Percentiles rank a stretch among this genome's conserved stretches.
phyloP scores from a whole-genome alignment of 2,113 vertebrate species.

The Misgurnus anguillicaudatus region DNA sequence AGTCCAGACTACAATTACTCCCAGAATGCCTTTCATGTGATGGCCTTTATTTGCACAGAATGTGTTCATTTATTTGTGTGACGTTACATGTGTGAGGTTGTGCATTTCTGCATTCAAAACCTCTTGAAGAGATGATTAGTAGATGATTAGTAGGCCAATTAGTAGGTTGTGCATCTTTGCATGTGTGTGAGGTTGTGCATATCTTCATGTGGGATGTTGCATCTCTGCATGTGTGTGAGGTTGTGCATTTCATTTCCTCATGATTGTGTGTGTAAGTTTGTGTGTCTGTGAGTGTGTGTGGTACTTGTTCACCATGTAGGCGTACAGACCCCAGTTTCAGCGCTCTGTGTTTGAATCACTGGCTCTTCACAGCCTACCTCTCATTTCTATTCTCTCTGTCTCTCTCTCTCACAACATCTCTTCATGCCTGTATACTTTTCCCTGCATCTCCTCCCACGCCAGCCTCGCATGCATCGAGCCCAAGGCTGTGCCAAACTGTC shows the following conservation, averaged over 20 bases:
- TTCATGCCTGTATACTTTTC: conserved; percentile 32
- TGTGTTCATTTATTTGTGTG: no score
- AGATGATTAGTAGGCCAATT: no score
- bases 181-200: background rate
- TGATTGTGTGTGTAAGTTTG: conserved; percentile 19
- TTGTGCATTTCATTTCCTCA: no score
- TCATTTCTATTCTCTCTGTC: conserved; percentile 11
- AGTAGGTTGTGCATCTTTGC: background rate
- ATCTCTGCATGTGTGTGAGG: background rate
- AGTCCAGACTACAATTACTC: conserved; percentile 32
- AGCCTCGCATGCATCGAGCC: conserved; percentile 62
- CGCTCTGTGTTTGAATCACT: conserved; percentile 40
- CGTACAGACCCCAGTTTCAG: conserved; percentile 26
- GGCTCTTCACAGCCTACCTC: conserved; percentile 33
- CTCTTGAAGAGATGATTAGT: no score
- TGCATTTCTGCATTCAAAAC: background rate
- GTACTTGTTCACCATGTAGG: conserved; percentile 28
- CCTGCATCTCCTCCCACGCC: conserved; percentile 65
- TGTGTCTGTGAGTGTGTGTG: background rate
- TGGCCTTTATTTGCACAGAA: conserved; percentile 20
- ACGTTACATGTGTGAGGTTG: background rate
- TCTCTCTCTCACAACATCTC: conserved; percentile 19
- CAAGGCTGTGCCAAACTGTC: conserved; percentile 40
- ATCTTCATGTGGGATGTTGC: background rate
- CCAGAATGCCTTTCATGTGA: conserved; percentile 43